These are phyloP conservation scores for Hirtodrosophila cameraria DNA, from an alignment of 2,888 invertebrate genomes.

Conservation along the genomic window DNA sequence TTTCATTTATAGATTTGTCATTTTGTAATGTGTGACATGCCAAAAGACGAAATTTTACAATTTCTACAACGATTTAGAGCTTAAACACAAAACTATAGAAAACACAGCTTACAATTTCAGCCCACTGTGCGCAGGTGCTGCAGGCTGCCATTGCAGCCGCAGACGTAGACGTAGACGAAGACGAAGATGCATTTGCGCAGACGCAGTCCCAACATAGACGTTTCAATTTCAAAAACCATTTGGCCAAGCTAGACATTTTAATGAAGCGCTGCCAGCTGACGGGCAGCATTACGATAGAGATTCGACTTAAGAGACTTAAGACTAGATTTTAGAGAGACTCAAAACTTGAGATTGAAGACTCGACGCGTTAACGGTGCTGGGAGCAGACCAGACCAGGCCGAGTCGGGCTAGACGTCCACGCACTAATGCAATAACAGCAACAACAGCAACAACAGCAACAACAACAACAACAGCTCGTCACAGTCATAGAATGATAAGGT, in stretches of 20 bases:
- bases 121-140: constrained; percentile 4
- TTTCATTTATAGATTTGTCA: too few species aligned
- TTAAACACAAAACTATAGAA: too few species aligned
- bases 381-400: constrained; percentile 32
- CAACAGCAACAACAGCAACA: constrained; percentile 25
- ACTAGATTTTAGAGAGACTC: background rate
- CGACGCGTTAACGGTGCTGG: constrained; percentile 52
- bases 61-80: too few species aligned
- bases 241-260: constrained; percentile 77
- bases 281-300: constrained; percentile 12
- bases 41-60: too few species aligned
- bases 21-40: too few species aligned
- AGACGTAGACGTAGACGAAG: constrained; percentile 74
- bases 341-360: constrained; percentile 3
- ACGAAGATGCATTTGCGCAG: constrained; percentile 69
- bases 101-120: too few species aligned
- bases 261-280: constrained; percentile 67
- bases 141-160: constrained; percentile 46
- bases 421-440: constrained; percentile 40
- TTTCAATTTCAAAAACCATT: constrained; percentile 76
- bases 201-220: constrained; percentile 65
- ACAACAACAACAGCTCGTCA: constrained; percentile 39
- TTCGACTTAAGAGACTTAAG: background rate
- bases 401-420: constrained; percentile 58
- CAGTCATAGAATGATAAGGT: constrained; percentile 55